Conservation (phyloP, 2,113 vertebrate species). For the Fukomys damarensis region DNA sequence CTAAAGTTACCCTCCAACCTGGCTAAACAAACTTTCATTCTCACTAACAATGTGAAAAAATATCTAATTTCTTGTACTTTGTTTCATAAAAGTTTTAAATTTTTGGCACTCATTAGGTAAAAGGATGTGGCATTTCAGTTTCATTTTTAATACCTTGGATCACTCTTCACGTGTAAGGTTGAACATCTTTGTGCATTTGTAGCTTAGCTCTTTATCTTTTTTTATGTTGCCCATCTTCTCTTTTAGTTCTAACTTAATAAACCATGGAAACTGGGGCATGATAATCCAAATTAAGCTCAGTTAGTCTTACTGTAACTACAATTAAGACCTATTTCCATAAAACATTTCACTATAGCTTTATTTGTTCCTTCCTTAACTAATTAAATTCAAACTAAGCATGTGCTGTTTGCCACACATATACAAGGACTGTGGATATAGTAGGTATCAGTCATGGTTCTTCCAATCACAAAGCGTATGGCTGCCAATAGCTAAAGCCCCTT, state of each 20-base stretch:
- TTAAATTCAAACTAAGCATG: neutral
- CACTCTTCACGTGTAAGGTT: neutral
- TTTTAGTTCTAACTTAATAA: conserved; percentile 33
- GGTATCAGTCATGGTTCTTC: neutral
- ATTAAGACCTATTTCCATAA: neutral
- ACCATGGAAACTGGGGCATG: neutral
- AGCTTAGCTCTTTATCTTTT: neutral
- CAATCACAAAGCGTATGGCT: neutral
- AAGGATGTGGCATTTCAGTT: neutral
- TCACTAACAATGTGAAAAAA: neutral
- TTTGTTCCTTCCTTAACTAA: neutral
- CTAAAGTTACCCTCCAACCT: neutral
- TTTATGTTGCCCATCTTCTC: neutral
- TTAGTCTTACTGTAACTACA: neutral
- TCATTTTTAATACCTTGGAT: neutral
- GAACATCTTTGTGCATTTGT: neutral
- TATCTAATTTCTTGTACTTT: neutral
- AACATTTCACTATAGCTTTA: conserved; percentile 3
- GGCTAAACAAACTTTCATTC: neutral
- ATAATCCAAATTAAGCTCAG: neutral
- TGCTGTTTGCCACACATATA: neutral
- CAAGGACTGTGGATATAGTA: neutral
- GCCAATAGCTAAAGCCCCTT: neutral
- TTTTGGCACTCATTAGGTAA: neutral
- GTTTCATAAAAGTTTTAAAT: neutral